These are phyloP conservation scores for Macropus fuliginosus DNA, from an alignment of 2,797 vertebrate genomes.

Conservation along the genomic window DNA sequence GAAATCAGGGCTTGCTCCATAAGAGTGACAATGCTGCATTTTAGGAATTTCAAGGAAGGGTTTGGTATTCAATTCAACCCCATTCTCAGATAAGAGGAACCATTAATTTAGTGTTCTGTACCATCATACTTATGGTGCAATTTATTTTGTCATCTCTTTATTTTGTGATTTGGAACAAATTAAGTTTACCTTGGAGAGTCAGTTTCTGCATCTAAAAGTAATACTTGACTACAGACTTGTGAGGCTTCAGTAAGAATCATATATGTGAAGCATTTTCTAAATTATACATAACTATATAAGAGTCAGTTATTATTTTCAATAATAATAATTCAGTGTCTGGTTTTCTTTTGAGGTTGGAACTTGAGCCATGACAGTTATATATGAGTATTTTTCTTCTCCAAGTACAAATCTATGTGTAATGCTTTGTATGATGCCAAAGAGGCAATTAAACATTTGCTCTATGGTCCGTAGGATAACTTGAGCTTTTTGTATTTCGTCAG, in stretches of 20 bases:
- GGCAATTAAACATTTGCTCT: not conserved
- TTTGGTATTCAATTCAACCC: not conserved
- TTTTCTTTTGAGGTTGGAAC: not conserved
- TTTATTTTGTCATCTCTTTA: not conserved
- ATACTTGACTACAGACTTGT: not conserved
- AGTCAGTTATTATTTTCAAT: not conserved
- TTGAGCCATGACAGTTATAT: not conserved
- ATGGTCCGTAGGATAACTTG: not conserved
- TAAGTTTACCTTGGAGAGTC: not conserved
- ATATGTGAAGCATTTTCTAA: not conserved
- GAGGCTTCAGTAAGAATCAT: not conserved
- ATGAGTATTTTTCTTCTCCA: not conserved
- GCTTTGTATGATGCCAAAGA: not conserved
- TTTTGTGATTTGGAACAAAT: not conserved
- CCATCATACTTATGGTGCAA: not conserved
- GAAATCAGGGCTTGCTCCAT: not conserved
- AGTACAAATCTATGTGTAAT: not conserved
- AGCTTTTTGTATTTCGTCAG: not conserved
- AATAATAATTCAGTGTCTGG: not conserved
- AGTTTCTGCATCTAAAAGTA: not conserved
- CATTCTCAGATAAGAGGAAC: not conserved
- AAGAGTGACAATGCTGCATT: not conserved
- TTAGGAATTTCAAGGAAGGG: not conserved
- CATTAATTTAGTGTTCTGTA: not conserved
- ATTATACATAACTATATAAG: not conserved